Evolutionary conservation across 2,888 invertebrate species (phyloP).

Genomic region (Nomada flava): DNA sequence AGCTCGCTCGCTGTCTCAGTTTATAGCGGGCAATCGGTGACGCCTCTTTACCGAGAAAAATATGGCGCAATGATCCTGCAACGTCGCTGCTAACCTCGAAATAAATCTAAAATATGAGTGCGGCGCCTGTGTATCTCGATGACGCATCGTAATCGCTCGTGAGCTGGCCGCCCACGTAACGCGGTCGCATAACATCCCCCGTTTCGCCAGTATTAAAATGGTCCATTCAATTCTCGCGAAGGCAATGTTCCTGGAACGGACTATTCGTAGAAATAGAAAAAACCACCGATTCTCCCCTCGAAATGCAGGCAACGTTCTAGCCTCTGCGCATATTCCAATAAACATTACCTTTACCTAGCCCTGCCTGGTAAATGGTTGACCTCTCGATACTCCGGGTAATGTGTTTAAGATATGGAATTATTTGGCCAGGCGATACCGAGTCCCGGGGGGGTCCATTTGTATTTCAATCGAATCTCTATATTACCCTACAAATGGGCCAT

Average conservation of each 20-base stretch:
- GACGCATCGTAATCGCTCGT: conserved; percentile 51
- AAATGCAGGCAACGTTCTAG: neutral
- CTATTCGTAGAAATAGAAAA: neutral
- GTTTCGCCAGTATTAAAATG: conserved; percentile 35
- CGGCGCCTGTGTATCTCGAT: conserved; percentile 22
- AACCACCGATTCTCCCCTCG: neutral
- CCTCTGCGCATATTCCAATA: neutral
- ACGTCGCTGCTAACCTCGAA: conserved; percentile 32
- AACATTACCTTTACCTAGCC: too few species aligned
- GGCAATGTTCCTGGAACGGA: conserved; percentile 12
- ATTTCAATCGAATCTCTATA: conserved; percentile 10
- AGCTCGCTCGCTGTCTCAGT: neutral
- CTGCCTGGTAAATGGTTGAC: too few species aligned
- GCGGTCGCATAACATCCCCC: conserved; percentile 13
- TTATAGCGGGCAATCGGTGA: conserved; percentile 13
- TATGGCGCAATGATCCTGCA: conserved; percentile 26
- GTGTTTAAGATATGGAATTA: neutral
- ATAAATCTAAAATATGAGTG: conserved; percentile 34
- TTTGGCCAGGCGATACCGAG: neutral
- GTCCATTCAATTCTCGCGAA: conserved; percentile 42
- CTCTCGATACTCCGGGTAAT: too few species aligned
- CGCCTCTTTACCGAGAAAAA: conserved; percentile 25
- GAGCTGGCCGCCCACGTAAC: conserved; percentile 41
- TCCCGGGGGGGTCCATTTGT: conserved; percentile 11
- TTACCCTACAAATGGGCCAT: conserved; percentile 26